A percentile compares a stretch with the other conserved stretches of the same genome.
These are phyloP conservation scores for Hippocampus comes DNA, from an alignment of 2,113 vertebrate species.

Conservation along the genomic window DNA sequence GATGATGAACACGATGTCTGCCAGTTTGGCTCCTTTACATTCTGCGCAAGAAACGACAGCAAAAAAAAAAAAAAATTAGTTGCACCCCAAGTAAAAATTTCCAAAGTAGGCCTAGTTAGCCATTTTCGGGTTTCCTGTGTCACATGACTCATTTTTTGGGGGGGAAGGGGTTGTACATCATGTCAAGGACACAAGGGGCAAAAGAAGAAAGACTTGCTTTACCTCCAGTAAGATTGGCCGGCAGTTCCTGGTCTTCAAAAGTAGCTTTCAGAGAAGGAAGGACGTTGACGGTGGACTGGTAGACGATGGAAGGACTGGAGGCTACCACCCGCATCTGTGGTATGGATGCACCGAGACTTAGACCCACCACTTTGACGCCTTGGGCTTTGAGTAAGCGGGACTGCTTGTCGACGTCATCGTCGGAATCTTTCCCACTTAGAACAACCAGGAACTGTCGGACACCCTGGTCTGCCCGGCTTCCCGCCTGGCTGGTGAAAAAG, in stretches of 20 bases:
- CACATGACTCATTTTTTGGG: too few relatives aligned
- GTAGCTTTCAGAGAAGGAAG: constrained; percentile 29
- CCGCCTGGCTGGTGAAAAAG: constrained; percentile 64
- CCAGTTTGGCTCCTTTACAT: constrained; percentile 67
- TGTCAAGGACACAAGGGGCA: too few relatives aligned
- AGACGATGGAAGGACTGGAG: constrained; percentile 22
- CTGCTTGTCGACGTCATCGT: constrained; percentile 51
- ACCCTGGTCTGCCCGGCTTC: constrained; percentile 67
- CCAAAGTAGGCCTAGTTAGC: too few relatives aligned
- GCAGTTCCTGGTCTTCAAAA: constrained; percentile 45
- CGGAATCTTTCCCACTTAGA: constrained; percentile 69
- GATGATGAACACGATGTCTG: constrained; percentile 80
- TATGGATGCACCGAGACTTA: constrained; percentile 55
- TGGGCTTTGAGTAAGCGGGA: constrained; percentile 59
- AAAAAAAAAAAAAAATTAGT: neutral
- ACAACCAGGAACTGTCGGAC: constrained; percentile 71
- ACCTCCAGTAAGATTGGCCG: constrained; percentile 31
- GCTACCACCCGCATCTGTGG: constrained; percentile 51
- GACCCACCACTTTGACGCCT: constrained; percentile 65
- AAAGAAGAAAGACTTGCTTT: neutral
- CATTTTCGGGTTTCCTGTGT: too few relatives aligned
- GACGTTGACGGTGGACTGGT: constrained; percentile 7
- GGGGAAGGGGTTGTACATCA: too few relatives aligned
- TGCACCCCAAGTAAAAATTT: too few relatives aligned
- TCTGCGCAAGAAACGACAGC: constrained; percentile 53